Conservation (phyloP, 64 coral and sea anemone species). For the Stichodactyla helianthus region DNA sequence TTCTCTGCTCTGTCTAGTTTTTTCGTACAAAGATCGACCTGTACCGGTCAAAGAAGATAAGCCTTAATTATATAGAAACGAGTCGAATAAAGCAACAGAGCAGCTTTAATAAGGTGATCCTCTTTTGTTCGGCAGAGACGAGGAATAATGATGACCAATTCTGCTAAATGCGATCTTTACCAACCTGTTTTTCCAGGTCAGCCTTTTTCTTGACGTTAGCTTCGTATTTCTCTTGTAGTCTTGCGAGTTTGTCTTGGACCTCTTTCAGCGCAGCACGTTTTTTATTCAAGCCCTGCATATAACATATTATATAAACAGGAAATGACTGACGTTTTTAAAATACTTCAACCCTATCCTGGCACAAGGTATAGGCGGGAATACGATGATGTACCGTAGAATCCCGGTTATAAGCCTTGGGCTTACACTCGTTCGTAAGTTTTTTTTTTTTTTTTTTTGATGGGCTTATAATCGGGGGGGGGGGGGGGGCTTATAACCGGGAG, state of each 20-base stretch:
- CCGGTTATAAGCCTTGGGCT: no score
- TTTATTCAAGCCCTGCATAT: conserved; percentile 75
- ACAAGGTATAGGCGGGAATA: neutral
- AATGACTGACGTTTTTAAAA: no score
- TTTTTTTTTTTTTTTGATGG: no score
- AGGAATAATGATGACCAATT: neutral
- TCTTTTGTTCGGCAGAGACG: no score
- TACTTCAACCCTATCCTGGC: neutral
- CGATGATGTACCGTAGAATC: no score
- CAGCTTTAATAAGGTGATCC: no score
- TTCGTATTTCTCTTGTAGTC: conserved; percentile 95
- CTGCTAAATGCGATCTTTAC: neutral
- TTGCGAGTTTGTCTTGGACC: conserved; percentile 93
- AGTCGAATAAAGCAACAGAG: no score
- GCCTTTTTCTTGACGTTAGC: conserved; percentile 95
- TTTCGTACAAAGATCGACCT: conserved; percentile 98
- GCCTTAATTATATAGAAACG: no score
- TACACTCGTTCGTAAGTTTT: no score
- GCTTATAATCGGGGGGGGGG: no score
- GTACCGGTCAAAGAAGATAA: no score
- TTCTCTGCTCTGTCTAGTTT: conserved; percentile 98
- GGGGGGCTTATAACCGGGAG: no score
- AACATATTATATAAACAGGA: neutral
- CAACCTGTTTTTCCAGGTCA: conserved; percentile 93
- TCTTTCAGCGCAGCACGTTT: conserved; percentile 89